Evolutionary conservation across 2,113 vertebrate species (phyloP).

Genomic region (Macquaria ambigua): DNA sequence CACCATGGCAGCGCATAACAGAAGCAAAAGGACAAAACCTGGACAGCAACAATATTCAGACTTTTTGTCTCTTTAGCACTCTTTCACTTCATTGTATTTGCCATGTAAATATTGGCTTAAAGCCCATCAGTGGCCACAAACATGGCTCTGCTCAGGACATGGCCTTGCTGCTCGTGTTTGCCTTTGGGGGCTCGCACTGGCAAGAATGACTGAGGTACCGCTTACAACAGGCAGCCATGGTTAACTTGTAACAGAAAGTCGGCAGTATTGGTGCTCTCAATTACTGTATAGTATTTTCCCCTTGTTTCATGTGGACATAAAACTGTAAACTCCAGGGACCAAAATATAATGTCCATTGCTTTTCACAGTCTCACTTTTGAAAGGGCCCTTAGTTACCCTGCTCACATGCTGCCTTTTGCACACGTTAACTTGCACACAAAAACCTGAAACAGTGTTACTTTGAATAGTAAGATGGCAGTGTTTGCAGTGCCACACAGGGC

Average conservation of each 20-base stretch:
- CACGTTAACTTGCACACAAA: conserved; percentile 45
- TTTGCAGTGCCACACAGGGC: conserved; percentile 12
- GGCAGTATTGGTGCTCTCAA: neutral
- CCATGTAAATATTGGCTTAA: conserved; percentile 74
- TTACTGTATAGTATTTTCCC: neutral
- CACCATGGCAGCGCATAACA: neutral
- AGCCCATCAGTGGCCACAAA: conserved; percentile 52
- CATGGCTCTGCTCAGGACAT: conserved; percentile 35
- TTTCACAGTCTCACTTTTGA: conserved; percentile 18
- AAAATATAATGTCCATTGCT: conserved; percentile 7
- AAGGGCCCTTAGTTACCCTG: neutral
- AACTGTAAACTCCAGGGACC: neutral
- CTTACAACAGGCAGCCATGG: conserved; percentile 46
- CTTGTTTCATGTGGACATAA: conserved; percentile 16
- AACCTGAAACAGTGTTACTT: conserved; percentile 63
- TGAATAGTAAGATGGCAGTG: conserved; percentile 14
- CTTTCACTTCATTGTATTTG: conserved; percentile 61
- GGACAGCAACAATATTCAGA: conserved; percentile 29
- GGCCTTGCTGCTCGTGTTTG: conserved; percentile 74
- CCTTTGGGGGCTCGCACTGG: conserved; percentile 61
- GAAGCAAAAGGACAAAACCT: neutral
- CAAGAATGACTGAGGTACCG: conserved; percentile 52
- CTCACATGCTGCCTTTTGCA: conserved; percentile 61
- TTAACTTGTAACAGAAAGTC: conserved; percentile 34
- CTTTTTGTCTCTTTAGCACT: conserved; percentile 31